A percentile compares a stretch with the other conserved stretches of the same genome.
Evolutionary conservation across 2,797 vertebrate genomes (phyloP).

Genomic region (Chelon labrosus): DNA sequence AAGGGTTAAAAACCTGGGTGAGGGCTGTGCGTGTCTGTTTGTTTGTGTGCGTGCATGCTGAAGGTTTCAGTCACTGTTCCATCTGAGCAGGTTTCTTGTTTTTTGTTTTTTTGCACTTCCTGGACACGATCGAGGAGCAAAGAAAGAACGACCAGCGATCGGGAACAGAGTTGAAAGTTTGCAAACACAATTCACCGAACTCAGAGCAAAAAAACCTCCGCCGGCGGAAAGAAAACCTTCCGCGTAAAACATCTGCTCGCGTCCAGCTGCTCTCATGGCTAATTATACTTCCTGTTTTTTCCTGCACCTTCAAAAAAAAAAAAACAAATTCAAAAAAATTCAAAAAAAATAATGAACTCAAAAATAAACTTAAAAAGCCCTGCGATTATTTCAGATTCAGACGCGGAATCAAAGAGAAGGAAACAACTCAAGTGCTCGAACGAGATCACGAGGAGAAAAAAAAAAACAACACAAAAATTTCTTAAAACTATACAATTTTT

Average conservation of each 20-base stretch:
- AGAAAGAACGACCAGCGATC: background rate
- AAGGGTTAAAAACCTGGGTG: constrained; percentile 64
- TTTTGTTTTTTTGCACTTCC: constrained; percentile 47
- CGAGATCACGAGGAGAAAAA: constrained; percentile 63
- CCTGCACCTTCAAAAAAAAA: constrained; percentile 23
- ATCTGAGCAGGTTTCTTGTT: constrained; percentile 32
- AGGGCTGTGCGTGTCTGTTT: constrained; percentile 33
- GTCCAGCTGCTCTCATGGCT: constrained; percentile 65
- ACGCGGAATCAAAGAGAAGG: constrained; percentile 78
- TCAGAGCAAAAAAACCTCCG: constrained; percentile 68
- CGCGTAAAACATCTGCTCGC: constrained; percentile 56
- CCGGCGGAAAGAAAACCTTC: constrained; percentile 27
- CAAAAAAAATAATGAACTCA: constrained; percentile 11
- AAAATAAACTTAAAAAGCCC: constrained; percentile 40
- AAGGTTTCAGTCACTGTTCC: constrained; percentile 65
- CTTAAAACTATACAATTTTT: constrained; percentile 76
- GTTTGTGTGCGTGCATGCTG: constrained; percentile 55
- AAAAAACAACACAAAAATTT: constrained; percentile 49
- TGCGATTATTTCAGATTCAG: constrained; percentile 54
- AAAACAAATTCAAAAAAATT: constrained; percentile 23
- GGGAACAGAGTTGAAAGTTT: background rate
- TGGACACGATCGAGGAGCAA: constrained; percentile 49
- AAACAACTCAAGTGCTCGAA: constrained; percentile 71
- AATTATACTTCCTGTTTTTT: constrained; percentile 36
- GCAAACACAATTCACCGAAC: constrained; percentile 33